Evolutionary conservation across 1,140 invertebrate species (phyloP).

Genomic region (Drosophila willistoni): DNA sequence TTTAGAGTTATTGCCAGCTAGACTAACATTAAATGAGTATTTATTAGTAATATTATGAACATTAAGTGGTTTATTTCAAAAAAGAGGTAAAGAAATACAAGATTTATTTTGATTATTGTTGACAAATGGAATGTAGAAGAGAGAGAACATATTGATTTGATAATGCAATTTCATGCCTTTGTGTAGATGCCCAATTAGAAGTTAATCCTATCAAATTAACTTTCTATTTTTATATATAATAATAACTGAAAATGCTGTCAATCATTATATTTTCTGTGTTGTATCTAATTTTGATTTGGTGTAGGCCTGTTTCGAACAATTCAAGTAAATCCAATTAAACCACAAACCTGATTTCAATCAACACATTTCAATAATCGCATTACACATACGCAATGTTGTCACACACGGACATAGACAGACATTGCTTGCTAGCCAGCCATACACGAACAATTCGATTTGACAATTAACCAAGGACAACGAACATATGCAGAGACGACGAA

Average conservation of each 20-base stretch:
- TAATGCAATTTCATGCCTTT: too few species aligned
- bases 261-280: not conserved
- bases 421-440: conserved; percentile 3
- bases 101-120: too few species aligned
- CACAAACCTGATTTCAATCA: conserved; percentile 69
- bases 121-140: too few species aligned
- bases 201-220: not conserved
- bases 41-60: too few species aligned
- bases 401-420: conserved; percentile 18
- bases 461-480: conserved; percentile 48
- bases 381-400: conserved; percentile 62
- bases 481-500: not conserved
- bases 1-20: too few species aligned
- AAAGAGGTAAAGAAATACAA: too few species aligned
- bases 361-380: conserved; percentile 70
- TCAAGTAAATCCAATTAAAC: conserved; percentile 60
- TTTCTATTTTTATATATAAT: not conserved
- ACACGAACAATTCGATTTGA: conserved; percentile 55
- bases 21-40: too few species aligned
- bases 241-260: not conserved
- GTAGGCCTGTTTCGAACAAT: conserved; percentile 30
- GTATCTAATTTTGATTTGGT: not conserved
- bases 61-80: too few species aligned
- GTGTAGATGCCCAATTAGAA: not conserved
- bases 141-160: too few species aligned